Evolutionary conservation across 1,140 invertebrate genomes (phyloP), one percentile per base, ranked within the genome.

Genomic region (Neodiprion virginianus): DNA sequence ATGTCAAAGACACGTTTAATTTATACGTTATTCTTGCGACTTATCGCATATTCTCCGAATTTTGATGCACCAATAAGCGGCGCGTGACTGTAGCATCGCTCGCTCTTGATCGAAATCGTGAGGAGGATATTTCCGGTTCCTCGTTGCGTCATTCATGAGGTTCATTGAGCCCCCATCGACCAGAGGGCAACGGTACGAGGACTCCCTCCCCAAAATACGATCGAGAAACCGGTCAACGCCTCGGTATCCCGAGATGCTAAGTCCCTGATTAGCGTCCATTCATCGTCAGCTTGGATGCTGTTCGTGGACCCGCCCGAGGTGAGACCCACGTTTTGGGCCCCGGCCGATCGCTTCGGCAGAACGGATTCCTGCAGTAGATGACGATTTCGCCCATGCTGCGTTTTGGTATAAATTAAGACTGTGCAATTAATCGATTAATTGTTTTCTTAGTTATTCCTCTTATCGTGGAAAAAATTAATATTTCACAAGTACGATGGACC

Each of bases 81-180:
- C 28, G 1, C 28, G 28, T 40, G 28, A 40, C 28, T 40, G 2
- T 40, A 5, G 28, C 28, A 40, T 40, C 28, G 28, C 1, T 40
- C 28, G 2, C 28, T 40, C 28, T 40, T 40, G 28, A 40, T 61
- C 53, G 53, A 61, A 61, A 61, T 61, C 7, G 28, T 40, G 28
- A 61, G n/a, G 53, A 61, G 8, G 53, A 61, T 17, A 8, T 17
- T 61, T 8, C 53, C 53, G 11, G 53, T 61, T 61, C n/a, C 53
- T 61, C 53, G 53, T 61, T 61, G 53, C 53, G 53, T 61, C 53
- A 61, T 61, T 61, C 53, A 61, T 17, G n/a, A 61, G 53, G 53
- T 61, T 61, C 53, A 9, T 61, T 61, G 53, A 61, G 53, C 53
- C 53, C 53, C 8, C 11, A 61, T 61, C 53, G 11, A 12, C 11